phyloP scores from a whole-genome alignment of 2,797 vertebrate species.

The Coilia nasus region DNA sequence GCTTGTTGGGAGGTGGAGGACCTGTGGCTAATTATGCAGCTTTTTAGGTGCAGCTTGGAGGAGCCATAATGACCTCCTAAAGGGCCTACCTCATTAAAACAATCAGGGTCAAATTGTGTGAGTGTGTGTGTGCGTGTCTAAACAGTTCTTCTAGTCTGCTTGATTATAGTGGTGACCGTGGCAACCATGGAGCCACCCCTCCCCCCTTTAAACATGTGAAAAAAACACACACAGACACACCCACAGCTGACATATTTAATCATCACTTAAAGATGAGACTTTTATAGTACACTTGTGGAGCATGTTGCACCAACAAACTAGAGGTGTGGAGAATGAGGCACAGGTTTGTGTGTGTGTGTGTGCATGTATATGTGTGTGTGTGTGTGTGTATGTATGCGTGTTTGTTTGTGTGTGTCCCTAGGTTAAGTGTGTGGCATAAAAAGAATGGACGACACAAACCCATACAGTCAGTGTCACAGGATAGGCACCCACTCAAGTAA shows the following conservation, averaged over 20 bases:
- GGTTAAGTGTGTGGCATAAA: neutral
- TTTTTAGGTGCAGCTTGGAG: neutral
- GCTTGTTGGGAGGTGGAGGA: neutral
- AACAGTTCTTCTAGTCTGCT: too few relatives aligned
- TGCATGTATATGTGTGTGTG: slow-evolving; percentile 1
- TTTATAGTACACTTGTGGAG: too few relatives aligned
- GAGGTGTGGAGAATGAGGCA: neutral
- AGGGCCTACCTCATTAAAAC: slow-evolving; percentile 14
- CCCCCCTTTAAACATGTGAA: too few relatives aligned
- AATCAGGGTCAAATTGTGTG: neutral
- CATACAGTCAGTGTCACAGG: neutral
- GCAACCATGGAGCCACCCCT: neutral
- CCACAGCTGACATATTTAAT: too few relatives aligned
- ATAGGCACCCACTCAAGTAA: neutral
- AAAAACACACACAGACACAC: too few relatives aligned
- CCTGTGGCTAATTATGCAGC: neutral
- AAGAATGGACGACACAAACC: neutral
- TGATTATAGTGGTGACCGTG: neutral
- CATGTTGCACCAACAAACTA: too few relatives aligned
- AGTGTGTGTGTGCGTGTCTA: neutral
- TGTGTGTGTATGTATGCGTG: too few relatives aligned
- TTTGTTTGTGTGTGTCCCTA: neutral
- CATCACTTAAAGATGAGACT: too few relatives aligned
- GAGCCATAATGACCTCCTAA: neutral
- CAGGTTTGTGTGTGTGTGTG: slow-evolving; percentile 12